Evolutionary conservation across 2,888 invertebrate genomes (phyloP), one percentile per base, ranked within the genome.

Genomic region (Notocelia uddmanniana): DNA sequence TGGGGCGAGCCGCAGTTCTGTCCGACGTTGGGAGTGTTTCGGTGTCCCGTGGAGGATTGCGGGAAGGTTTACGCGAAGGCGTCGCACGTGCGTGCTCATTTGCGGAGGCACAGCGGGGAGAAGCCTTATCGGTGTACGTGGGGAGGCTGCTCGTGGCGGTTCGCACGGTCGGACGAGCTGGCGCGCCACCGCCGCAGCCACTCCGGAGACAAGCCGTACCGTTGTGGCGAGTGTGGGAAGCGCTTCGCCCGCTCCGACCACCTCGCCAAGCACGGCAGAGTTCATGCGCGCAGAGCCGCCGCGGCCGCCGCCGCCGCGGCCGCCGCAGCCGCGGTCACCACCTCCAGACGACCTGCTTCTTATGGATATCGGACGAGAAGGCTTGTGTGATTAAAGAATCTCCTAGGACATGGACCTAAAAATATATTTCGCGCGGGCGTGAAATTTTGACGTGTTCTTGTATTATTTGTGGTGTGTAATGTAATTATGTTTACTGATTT

Each of bases 141-240:
- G 96, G 94, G 95, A 3, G 97, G 96, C 55, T 99, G 98, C 87
- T 95, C 96, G 41, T 99, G 98, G 98, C 95, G 97, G 78, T 99
- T 99, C 92, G 98, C 98, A 19, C 95, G 99, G 71, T 98, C 98
- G 0, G 99, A 99, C 86, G 99, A 99, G 89, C 90, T 99, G 76
- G 98, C 98, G 2, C 95, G 99, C 21, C 99, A 99, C 87, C 96
- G 97, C 68, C 95, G 99, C 76, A 98, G 98, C n/a, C 99, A 99
- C 89, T 98, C 98, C 0, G 99, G 99, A 0, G 95, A 98, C 75
- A 98, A 98, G 88, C 99, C 99, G 0, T 99, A 99, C 89, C 95
- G 96, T 73, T 99, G 99, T 88, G 95, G 95, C 72, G 95, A 97
- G 80, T 99, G 99, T 87, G 95, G 96, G 62, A 98, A 99, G 89